These are phyloP conservation scores for Urocolius indicus DNA, from an alignment of 2,113 vertebrate genomes.

Conservation along the genomic window DNA sequence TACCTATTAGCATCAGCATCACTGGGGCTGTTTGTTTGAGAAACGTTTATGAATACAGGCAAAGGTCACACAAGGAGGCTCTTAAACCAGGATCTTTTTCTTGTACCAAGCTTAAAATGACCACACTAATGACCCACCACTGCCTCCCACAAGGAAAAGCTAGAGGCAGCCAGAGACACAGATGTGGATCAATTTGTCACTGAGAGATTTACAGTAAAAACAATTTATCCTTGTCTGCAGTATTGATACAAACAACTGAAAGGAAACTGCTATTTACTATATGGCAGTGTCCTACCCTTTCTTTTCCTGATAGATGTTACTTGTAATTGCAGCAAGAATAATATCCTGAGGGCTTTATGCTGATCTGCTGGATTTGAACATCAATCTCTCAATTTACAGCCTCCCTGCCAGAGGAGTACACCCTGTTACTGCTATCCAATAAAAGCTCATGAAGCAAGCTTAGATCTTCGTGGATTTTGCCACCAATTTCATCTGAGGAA, in stretches of 20 bases:
- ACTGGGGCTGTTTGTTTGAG: not conserved
- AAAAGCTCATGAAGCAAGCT: not conserved
- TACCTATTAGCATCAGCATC: conserved; percentile 39
- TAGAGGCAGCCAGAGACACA: not conserved
- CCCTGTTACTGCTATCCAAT: not conserved
- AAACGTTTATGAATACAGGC: not conserved
- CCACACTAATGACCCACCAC: not conserved
- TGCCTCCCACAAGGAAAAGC: not conserved
- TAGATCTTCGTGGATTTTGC: not conserved
- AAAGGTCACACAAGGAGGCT: conserved; percentile 3
- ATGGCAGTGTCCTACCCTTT: not conserved
- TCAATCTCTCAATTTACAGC: not conserved
- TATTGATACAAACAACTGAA: not conserved
- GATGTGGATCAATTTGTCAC: conserved; percentile 27
- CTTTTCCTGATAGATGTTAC: not conserved
- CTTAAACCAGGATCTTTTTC: not conserved
- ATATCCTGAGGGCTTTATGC: conserved; percentile 42
- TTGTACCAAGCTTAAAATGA: conserved; percentile 5
- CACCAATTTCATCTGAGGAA: not conserved
- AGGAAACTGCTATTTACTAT: not conserved
- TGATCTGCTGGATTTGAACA: conserved; percentile 35
- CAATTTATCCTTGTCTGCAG: not conserved
- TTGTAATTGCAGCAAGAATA: conserved; percentile 42
- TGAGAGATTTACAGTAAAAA: not conserved
- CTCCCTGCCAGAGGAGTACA: fast-evolving